Evolutionary conservation across 2,113 vertebrate species (phyloP), one percentile per base, ranked within the genome.

Genomic region (Trochalopteron elliotii): DNA sequence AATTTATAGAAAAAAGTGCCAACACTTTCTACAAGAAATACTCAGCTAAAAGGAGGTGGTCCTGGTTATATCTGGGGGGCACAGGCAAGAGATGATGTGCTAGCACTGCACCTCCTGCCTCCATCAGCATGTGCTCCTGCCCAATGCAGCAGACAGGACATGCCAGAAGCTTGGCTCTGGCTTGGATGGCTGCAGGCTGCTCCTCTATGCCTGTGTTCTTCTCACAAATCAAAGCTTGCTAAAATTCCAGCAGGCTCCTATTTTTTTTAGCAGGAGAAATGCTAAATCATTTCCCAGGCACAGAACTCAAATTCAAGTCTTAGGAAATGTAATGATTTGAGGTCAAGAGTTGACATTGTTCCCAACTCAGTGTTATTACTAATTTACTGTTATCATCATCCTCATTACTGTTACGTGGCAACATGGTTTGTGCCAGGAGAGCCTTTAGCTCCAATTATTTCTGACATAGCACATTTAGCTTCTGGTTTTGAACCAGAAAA

Each of bases 381-480:
- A 59, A 91, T 87, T 92, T 64, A 57, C 55, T 89, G 69, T 68
- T 94, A 61, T 19, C 75, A 61, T n/a, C 39, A 31, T 76, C 15
- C 7, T 70, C 49, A 30, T 72, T 45, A 83, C 47, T 65, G 47
- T 56, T 86, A 64, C 24, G 35, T 61, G 52, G 75, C 57, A 68
- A 28, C 37, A 16, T 28, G 64, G 42, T 85, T 90, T 75, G 33
- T 59, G 52, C 33, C 13, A 52, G 39, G 15, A 75, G 16, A 84
- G 22, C 21, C 33, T 77, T 80, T 33, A 90, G 12, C 61, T 69
- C 45, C 23, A 79, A 11, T 71, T 84, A 79, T 72, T 87, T 91
- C 42, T 75, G 30, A 75, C 33, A 12, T 3, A 27, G 23, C 22
- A 33, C 30, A n/a, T 45, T 85, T 45, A 68, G 27, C 42, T 78